Evolutionary conservation across 1,140 invertebrate species (phyloP), one percentile per base, ranked within the genome.

Genomic region (Brachionus rubens): DNA sequence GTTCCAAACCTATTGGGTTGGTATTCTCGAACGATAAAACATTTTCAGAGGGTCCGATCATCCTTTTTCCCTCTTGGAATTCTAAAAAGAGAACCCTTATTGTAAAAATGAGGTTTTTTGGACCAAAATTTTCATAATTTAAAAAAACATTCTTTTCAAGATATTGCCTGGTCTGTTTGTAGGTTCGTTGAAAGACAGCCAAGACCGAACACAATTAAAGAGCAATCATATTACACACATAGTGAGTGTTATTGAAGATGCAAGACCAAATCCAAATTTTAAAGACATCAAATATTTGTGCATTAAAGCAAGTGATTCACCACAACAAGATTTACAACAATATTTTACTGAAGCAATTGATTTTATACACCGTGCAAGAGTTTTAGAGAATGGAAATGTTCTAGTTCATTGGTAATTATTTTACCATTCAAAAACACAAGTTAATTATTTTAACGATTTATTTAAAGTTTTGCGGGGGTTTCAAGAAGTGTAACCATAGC

Each of bases 261-360:
- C 93, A 12, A 88, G 91, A 78, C 79, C 80, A 14, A 54, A 50
- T 30, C 26, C 28, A 1, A 36, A 30, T 33, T 72, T 43, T 21
- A 87, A 95, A 92, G 92, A 96, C 83, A 94, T 94, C 81, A 91
- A 96, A 83, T 96, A 97, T 84, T 86, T 96, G 16, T 96, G 93
- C 83, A 93, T 98, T 56, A 88, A 91, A 87, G 94, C 93, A 10
- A 91, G 92, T 9, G 94, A 97, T 83, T 91, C 90, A 10, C 92
- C 93, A 0, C 90, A 92, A 81, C 93, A 97, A 84, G 94, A 96
- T 85, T 86, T 98, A 9, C 90, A 90, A 12, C 93, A 95, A 84
- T 95, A 92, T 85, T 96, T 98, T 86, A 89, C 91, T 21, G 84
- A 92, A 47, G 95, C 92, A 85, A 96, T 95, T 85, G 93, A 97